These are phyloP conservation scores for Lasiurus borealis DNA, from an alignment of 2,113 vertebrate genomes.

Conservation along the genomic window DNA sequence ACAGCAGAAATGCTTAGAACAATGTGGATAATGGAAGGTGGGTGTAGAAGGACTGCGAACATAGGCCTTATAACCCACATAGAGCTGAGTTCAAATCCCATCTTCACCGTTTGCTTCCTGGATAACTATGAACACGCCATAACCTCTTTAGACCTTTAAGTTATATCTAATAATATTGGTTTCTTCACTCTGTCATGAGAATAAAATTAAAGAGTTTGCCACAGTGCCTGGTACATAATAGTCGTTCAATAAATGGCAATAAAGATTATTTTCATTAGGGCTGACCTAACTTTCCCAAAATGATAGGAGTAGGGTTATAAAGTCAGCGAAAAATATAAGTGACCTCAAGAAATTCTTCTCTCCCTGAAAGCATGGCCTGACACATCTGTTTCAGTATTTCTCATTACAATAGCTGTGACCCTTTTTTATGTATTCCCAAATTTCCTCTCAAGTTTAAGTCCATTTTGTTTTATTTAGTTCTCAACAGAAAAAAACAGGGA, in stretches of 20 bases:
- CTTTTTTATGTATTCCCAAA: not conserved
- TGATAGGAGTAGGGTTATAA: not conserved
- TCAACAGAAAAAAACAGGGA: not conserved
- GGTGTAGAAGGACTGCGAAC: not conserved
- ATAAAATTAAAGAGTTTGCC: not conserved
- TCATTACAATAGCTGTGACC: not conserved
- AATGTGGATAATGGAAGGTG: not conserved
- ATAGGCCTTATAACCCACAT: not conserved
- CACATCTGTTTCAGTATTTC: not conserved
- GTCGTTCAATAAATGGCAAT: not conserved
- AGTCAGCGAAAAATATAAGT: not conserved
- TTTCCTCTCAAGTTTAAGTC: not conserved
- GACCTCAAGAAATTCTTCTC: not conserved
- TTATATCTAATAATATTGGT: not conserved
- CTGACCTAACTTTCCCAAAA: not conserved
- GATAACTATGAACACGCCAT: not conserved
- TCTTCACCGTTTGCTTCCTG: not conserved
- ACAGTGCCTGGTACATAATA: not conserved
- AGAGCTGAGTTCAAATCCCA: conserved; percentile 41
- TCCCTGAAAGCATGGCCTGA: not conserved
- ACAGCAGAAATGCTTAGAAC: not conserved
- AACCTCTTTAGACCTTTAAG: no score
- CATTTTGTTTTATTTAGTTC: not conserved
- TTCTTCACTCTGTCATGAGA: conserved; percentile 2
- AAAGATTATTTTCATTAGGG: not conserved